phyloP scores from a whole-genome alignment of 2,888 invertebrate genomes.

The Brenthis daphne region DNA sequence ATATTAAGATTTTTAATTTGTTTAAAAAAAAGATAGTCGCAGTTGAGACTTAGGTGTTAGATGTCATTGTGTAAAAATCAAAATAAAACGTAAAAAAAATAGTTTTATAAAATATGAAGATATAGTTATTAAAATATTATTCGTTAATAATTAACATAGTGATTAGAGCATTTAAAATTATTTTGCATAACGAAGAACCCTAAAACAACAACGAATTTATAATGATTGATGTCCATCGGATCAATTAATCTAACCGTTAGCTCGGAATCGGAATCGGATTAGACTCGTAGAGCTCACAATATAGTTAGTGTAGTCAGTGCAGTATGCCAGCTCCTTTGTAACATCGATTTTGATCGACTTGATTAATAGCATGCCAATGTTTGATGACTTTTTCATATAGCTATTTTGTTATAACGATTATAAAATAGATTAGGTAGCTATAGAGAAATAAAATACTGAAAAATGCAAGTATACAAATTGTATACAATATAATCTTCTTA shows the following conservation, averaged over 20 bases:
- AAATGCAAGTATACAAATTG: too few species aligned
- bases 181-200: background rate
- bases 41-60: too few species aligned
- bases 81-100: too few species aligned
- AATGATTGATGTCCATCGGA: slow-evolving; percentile 52
- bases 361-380: slow-evolving; percentile 27
- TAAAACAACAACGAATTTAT: slow-evolving; percentile 41
- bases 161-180: too few species aligned
- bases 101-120: too few species aligned
- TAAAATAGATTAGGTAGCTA: background rate
- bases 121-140: too few species aligned
- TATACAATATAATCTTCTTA: too few species aligned
- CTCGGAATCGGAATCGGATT: slow-evolving; percentile 34
- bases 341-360: slow-evolving; percentile 15
- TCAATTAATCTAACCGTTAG: slow-evolving; percentile 45
- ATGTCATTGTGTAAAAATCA: too few species aligned
- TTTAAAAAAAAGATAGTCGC: too few species aligned
- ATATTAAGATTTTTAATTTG: too few species aligned
- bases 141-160: too few species aligned
- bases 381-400: background rate
- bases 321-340: slow-evolving; percentile 24
- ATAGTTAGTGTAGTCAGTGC: slow-evolving; percentile 26
- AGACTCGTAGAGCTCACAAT: slow-evolving; percentile 14
- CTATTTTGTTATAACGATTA: background rate
- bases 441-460: too few species aligned